Base-by-base conservation (phyloP, 2,113 vertebrate genomes). In the Lota lota region DNA sequence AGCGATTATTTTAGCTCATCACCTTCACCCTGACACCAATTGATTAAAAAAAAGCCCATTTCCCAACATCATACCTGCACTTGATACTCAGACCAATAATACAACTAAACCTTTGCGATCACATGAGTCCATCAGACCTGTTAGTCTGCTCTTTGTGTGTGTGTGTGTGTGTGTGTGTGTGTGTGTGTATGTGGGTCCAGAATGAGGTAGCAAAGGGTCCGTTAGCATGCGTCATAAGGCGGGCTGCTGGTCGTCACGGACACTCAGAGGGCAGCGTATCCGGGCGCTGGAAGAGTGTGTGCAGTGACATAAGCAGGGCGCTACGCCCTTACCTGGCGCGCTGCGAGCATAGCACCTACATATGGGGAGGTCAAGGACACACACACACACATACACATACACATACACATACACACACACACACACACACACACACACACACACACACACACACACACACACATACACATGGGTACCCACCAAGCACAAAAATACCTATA, bases 231-330 rank as follows among this genome's bases (percentile, higher is more conserved):
- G 65, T 85, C 78, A 83, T 74, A 67, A 79, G 72, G 67, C 78
- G 74, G 68, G 54, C 82, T 64, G 61, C 17, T 63, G 69, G 62
- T 78, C 73, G 76, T 78, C 75, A 84, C 40, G 79, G 79, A 79
- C 83, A 79, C 74, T 58, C 68, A 78, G 83, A 86, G 85, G 81
- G 81, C 81, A 60, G 63, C 54, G 22, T 73, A 81, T 70, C 77
- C 78, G 66, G 47, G 69, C 80, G 76, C 88, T 86, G 83, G 83
- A 85, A 84, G 89, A 69, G 76, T 70, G 40, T 47, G 70, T 75
- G 81, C 75, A 78, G 71, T 82, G 87, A 88, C 84, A 91, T 82
- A 90, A 91, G 84, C 85, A 80, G 85, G 85, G 74, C 79, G 10
- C 83, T 14, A 66, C 70, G 79, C 69, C 76, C 72, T 80, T 72